Percentiles rank a stretch among this genome's conserved stretches.
These are phyloP conservation scores for Phlogophora meticulosa DNA, from an alignment of 2,888 invertebrate genomes.

Conservation along the genomic window DNA sequence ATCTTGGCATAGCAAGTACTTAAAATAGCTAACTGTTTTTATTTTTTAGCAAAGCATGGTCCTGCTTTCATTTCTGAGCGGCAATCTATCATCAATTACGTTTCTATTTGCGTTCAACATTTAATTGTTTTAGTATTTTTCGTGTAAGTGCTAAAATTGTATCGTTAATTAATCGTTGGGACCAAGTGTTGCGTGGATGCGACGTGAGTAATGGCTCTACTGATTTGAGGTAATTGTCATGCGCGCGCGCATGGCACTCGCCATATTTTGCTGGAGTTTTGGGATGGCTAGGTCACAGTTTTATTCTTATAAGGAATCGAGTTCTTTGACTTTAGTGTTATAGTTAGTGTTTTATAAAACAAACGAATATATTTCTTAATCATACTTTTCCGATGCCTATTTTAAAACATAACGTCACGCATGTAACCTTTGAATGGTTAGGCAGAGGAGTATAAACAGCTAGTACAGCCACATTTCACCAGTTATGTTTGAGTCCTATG, in stretches of 20 bases:
- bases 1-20: too few relatives aligned
- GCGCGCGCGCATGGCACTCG: constrained; percentile 71
- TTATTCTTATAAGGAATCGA: not conserved
- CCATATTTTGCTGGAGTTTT: constrained; percentile 55
- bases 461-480: too few relatives aligned
- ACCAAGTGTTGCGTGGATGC: constrained; percentile 78
- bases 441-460: too few relatives aligned
- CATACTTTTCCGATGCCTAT: too few relatives aligned
- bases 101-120: constrained; percentile 64
- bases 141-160: constrained; percentile 81
- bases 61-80: constrained; percentile 38
- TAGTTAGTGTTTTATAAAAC: not conserved
- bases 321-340: not conserved
- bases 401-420: too few relatives aligned
- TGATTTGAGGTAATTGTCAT: constrained; percentile 88
- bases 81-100: constrained; percentile 68
- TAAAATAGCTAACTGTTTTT: constrained; percentile 19
- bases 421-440: too few relatives aligned
- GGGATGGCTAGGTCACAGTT: constrained; percentile 6
- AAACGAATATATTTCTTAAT: too few relatives aligned
- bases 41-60: constrained; percentile 31
- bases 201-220: constrained; percentile 85
- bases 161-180: constrained; percentile 83
- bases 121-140: constrained; percentile 74
- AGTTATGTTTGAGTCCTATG: too few relatives aligned